These are phyloP conservation scores for Cinclus mexicanus DNA, from an alignment of 2,113 vertebrate species.

Conservation along the genomic window DNA sequence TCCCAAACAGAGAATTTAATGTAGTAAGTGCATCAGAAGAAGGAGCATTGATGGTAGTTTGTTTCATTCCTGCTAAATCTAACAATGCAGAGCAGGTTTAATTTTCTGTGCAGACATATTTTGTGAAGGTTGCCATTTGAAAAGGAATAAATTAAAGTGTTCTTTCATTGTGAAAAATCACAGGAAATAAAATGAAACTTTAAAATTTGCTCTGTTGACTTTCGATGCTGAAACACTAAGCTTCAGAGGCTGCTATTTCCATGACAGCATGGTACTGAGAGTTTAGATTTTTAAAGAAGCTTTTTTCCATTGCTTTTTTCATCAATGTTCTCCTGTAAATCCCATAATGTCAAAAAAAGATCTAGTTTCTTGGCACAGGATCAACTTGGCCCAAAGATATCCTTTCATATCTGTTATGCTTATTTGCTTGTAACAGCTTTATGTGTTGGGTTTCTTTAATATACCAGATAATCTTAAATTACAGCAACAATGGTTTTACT, in stretches of 20 bases:
- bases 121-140: neutral
- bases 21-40: neutral
- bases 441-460: neutral
- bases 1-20: conserved; percentile 25
- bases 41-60: neutral
- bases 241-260: neutral
- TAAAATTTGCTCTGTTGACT: neutral
- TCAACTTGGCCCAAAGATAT: neutral
- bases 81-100: neutral
- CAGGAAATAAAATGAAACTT: neutral
- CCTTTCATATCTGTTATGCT: neutral
- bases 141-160: neutral
- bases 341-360: neutral
- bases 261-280: no score
- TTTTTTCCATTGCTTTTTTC: neutral
- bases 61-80: neutral
- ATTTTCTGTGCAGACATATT: neutral
- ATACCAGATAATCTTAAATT: neutral
- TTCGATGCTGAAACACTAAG: neutral
- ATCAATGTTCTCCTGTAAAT: neutral
- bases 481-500: neutral
- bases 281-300: neutral
- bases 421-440: neutral
- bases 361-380: neutral
- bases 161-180: neutral